Conservation (phyloP, 2,888 invertebrate genomes). For the Stenchaetothrips biformis region DNA sequence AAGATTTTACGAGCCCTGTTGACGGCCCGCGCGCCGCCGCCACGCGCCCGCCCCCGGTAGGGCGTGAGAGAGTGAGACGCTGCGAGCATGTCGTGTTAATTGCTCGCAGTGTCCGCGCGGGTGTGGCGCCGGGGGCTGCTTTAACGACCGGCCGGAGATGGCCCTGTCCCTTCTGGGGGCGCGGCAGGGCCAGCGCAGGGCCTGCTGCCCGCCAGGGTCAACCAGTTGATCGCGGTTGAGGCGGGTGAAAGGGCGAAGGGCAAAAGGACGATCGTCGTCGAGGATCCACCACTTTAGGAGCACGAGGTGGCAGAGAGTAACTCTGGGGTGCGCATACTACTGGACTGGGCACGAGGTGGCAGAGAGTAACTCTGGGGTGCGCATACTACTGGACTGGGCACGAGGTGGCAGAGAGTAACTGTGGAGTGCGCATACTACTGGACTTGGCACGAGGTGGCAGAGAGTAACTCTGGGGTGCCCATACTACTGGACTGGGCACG, state of each 20-base stretch:
- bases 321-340: too few species aligned
- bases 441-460: too few species aligned
- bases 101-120: slow-evolving; percentile 1
- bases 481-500: too few species aligned
- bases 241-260: neutral
- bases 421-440: too few species aligned
- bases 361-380: too few species aligned
- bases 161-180: neutral
- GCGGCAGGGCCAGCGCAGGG: neutral
- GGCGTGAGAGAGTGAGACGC: neutral
- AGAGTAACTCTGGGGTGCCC: too few species aligned
- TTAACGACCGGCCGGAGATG: slow-evolving; percentile 7
- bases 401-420: too few species aligned
- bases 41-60: neutral
- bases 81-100: slow-evolving; percentile 13
- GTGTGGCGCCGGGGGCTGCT: neutral
- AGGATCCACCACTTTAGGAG: too few species aligned
- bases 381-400: too few species aligned
- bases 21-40: neutral
- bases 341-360: too few species aligned
- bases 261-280: too few species aligned
- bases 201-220: neutral
- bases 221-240: neutral
- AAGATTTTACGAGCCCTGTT: slow-evolving; percentile 9
- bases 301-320: too few species aligned